Conservation (phyloP, 2,797 vertebrate genomes). For the Tragopan temminckii region DNA sequence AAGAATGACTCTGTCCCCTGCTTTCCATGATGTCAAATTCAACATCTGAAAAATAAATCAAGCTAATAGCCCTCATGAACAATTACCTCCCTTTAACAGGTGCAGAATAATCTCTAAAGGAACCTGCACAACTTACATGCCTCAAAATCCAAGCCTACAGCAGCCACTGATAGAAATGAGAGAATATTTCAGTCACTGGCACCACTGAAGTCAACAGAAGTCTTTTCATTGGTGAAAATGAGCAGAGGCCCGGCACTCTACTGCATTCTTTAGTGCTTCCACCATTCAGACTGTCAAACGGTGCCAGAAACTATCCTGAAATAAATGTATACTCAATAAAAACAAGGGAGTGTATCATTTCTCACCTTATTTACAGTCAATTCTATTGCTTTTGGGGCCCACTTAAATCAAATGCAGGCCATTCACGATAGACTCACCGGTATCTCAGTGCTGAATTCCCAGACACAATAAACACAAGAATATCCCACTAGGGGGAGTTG, state of each 20-base stretch:
- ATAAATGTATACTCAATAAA: not conserved
- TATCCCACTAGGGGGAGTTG: not conserved
- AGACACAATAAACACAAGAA: not conserved
- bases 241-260: not conserved
- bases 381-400: not conserved
- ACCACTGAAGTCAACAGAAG: not conserved
- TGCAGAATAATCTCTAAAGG: not conserved
- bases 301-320: not conserved
- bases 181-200: not conserved
- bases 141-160: not conserved
- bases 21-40: not conserved
- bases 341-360: not conserved
- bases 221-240: not conserved
- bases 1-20: not conserved
- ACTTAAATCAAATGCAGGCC: not conserved
- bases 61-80: not conserved
- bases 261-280: not conserved
- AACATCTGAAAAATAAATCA: not conserved
- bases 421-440: not conserved
- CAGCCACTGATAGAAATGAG: not conserved
- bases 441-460: not conserved
- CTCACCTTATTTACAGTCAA: not conserved
- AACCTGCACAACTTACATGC: not conserved
- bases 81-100: not conserved
- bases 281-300: fast-evolving